These are phyloP conservation scores for Xenus cinereus DNA, from an alignment of 2,113 vertebrate genomes.

Conservation along the genomic window DNA sequence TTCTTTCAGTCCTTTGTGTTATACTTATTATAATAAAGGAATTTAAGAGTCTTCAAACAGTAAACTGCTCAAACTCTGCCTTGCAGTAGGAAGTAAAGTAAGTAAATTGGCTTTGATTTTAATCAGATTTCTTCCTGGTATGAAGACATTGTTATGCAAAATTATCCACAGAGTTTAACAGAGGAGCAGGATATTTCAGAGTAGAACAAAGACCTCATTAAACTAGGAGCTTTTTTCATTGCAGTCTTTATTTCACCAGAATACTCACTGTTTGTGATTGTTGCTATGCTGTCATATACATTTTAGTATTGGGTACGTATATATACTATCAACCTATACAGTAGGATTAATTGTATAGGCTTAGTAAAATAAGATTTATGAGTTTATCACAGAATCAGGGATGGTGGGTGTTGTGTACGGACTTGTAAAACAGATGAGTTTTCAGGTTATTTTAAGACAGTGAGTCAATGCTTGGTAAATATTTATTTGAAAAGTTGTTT, in stretches of 20 bases:
- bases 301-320: not conserved
- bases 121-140: constrained; percentile 1
- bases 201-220: not conserved
- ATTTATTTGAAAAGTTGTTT: not conserved
- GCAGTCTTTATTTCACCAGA: not conserved
- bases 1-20: not conserved
- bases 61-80: not conserved
- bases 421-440: not conserved
- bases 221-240: not conserved
- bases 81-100: not conserved
- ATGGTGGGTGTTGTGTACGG: not conserved
- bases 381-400: not conserved
- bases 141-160: not conserved
- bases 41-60: not conserved
- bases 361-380: not conserved
- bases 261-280: not conserved
- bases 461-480: not conserved
- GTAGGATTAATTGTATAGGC: not conserved
- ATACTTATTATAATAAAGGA: not conserved
- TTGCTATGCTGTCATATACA: not conserved
- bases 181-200: not conserved
- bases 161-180: not conserved
- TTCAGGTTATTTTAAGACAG: not conserved
- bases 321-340: not conserved
- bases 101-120: not conserved